Evolutionary conservation across 2,797 vertebrate genomes (phyloP), one percentile per base, ranked within the genome.

Genomic region (Trematomus bernacchii): DNA sequence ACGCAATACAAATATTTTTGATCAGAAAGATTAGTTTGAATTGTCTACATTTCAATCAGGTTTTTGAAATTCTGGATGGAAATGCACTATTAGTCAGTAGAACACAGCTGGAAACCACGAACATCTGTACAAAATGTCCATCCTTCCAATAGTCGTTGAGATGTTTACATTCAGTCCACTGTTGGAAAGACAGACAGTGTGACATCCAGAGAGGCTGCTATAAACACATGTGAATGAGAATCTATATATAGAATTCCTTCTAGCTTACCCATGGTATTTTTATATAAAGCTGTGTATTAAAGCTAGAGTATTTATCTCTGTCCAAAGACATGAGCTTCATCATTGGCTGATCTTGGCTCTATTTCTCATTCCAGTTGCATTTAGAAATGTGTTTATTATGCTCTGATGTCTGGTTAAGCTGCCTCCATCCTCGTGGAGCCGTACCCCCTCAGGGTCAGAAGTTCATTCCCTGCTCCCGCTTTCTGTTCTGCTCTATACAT

Each of bases 381-480:
- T 74, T 50, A 67, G 43, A 73, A 77, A 82, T 66, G 61, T 69
- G n/a, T 78, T 70, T 66, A 62, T 74, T 14, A 10, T 72, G 44
- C 40, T 63, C 62, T 2, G 37, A 27, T 68, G 59, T 73, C 63
- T 65, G 73, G 18, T 57, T 65, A 53, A 65, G 54, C 47, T 67
- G 55, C 58, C 43, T 67, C 62, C 65, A 64, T 67, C 58, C 40
- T 63, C 66, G 47, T 37, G 21, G 63, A 80, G 60, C 44, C 6
- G 1, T 46, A 50, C 62, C 70, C 48, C 83, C 67, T 71, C 21
- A 52, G 69, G 77, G 76, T 86, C 78, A 80, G 33, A 60, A 54
- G 75, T 77, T 79, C 62, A 77, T 55, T 67, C n/a, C 61, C 57
- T 1, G 0, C 62, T 54, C 46, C 52, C 37, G 11, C 48, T 85